Percentiles rank a stretch among this genome's conserved stretches.
Evolutionary conservation across 2,888 invertebrate genomes (phyloP).

Genomic region (Pammene fasciana): DNA sequence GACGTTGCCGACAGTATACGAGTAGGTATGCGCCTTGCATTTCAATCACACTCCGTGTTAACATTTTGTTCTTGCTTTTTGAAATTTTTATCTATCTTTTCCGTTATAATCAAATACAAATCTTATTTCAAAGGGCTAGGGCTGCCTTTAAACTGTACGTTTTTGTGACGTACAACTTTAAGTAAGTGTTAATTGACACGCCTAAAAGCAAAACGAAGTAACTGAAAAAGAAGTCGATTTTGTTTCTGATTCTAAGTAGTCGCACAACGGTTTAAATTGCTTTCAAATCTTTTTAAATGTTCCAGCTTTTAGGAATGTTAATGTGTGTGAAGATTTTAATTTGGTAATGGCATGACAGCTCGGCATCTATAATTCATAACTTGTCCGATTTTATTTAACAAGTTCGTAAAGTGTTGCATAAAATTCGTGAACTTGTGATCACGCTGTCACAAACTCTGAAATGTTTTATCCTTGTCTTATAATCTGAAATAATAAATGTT

Average conservation of each 20-base stretch:
- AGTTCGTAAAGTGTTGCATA: too few relatives aligned
- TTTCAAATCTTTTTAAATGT: neutral
- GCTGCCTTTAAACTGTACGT: neutral
- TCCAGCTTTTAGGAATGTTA: neutral
- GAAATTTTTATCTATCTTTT: neutral
- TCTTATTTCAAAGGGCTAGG: neutral
- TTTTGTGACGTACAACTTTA: neutral
- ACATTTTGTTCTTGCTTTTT: neutral
- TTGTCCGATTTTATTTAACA: too few relatives aligned
- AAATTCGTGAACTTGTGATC: too few relatives aligned
- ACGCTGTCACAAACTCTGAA: too few relatives aligned
- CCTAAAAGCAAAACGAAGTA: neutral
- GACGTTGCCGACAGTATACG: too few relatives aligned
- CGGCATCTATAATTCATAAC: slow-evolving; percentile 4
- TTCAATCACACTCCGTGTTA: slow-evolving; percentile 12
- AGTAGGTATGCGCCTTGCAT: neutral
- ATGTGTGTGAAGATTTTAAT: slow-evolving; percentile 4
- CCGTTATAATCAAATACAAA: neutral
- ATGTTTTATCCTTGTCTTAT: too few relatives aligned
- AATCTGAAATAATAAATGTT: too few relatives aligned
- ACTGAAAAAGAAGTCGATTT: neutral
- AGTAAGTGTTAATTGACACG: neutral
- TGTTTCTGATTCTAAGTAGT: neutral
- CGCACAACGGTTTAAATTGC: neutral
- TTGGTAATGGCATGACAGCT: slow-evolving; percentile 5